These are phyloP conservation scores for Toxotes chatareus DNA, from an alignment of 2,113 vertebrate genomes.

Conservation along the genomic window DNA sequence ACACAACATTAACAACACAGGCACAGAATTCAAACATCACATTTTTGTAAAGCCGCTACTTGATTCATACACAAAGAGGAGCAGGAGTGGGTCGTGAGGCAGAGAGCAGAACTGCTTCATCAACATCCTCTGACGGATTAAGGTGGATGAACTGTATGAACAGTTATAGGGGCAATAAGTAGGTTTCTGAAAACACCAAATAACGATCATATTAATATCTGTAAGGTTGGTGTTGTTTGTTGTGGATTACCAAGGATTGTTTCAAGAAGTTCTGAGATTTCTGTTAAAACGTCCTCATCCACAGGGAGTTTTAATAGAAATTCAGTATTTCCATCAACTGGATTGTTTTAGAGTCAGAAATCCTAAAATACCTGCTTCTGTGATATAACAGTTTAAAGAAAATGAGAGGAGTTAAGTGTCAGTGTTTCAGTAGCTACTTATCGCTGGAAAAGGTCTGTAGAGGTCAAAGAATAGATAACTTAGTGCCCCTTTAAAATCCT, in stretches of 20 bases:
- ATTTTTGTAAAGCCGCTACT: background rate
- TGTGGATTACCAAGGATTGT: background rate
- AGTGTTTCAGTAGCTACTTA: background rate
- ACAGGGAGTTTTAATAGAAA: no score
- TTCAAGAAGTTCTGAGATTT: background rate
- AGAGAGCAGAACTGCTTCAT: constrained; percentile 65
- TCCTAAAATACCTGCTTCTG: background rate
- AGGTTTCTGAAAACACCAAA: background rate
- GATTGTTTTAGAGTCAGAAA: background rate
- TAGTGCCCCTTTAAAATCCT: constrained; percentile 31
- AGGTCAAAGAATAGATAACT: background rate
- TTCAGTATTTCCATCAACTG: background rate
- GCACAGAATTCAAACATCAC: background rate
- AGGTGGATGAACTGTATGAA: background rate
- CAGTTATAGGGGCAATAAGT: constrained; percentile 31
- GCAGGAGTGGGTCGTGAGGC: constrained; percentile 12
- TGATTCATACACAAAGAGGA: no score
- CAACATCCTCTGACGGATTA: background rate
- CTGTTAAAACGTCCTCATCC: no score
- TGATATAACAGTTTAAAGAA: background rate
- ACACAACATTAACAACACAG: constrained; percentile 36
- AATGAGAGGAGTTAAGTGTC: background rate
- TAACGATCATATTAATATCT: background rate
- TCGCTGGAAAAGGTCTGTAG: background rate
- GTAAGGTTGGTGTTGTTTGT: background rate